A percentile compares a stretch with the other conserved stretches of the same genome.
Conservation (phyloP, 2,888 invertebrate species). For the Rhogogaster chlorosoma region DNA sequence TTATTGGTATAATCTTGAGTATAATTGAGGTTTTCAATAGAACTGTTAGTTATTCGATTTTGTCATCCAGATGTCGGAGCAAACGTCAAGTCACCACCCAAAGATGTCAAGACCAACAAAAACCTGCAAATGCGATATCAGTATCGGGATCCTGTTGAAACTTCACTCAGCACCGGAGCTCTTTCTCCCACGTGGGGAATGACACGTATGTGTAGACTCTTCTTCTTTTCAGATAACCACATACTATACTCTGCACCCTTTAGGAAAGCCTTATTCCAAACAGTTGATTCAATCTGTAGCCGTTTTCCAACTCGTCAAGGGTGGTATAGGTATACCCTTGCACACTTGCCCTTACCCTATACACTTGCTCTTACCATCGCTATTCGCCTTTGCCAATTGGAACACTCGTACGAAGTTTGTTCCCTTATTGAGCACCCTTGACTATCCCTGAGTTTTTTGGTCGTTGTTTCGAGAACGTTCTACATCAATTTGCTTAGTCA, state of each 20-base stretch:
- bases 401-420: too few species aligned
- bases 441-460: too few species aligned
- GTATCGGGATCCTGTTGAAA: conserved; percentile 70
- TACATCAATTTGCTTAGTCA: too few species aligned
- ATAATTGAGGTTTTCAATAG: neutral
- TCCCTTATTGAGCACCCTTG: too few species aligned
- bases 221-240: neutral
- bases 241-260: neutral
- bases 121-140: conserved; percentile 73
- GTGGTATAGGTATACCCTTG: too few species aligned
- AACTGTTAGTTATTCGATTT: conserved; percentile 6
- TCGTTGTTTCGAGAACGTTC: too few species aligned
- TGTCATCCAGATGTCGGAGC: conserved; percentile 65
- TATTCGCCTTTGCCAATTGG: too few species aligned
- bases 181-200: conserved; percentile 72
- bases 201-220: conserved; percentile 63
- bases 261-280: neutral
- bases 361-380: too few species aligned
- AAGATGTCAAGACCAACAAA: conserved; percentile 74
- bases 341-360: too few species aligned
- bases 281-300: neutral
- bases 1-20: neutral
- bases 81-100: conserved; percentile 72
- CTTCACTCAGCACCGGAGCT: conserved; percentile 70
- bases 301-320: too few species aligned